Evolutionary conservation across 2,888 invertebrate genomes (phyloP), one percentile per base, ranked within the genome.

Genomic region (Hesperia comma): DNA sequence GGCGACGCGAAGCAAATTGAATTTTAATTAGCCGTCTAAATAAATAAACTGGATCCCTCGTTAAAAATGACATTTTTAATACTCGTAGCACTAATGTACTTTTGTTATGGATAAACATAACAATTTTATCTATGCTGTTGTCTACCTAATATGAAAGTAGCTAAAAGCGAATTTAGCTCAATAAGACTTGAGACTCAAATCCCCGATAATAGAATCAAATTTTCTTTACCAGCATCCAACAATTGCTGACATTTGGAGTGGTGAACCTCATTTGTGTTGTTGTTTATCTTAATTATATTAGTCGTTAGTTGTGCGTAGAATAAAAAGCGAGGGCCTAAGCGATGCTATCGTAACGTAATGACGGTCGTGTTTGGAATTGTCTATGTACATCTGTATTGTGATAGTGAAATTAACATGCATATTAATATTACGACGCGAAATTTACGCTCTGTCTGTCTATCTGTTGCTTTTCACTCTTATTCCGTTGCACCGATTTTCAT

Each of bases 241-340:
- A 51, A 51, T 54, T 32, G 41, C 56, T 33, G 32, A 40, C 57
- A 41, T 41, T 41, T 58, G 40, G 41, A 64, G 64, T 64, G 58
- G 58, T 64, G 58, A 64, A 64, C 58, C 64, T 64, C 64, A 64
- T 64, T 58, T 64, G 63, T 51, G 58, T 64, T 64, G 62, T 63
- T 63, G 64, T 58, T 46, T 64, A 64, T 64, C 64, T 64, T 64
- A 64, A 64, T 64, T 64, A 53, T 64, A 58, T 58, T 64, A 53
- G 53, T 53, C 51, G 64, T 58, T 53, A 53, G 58, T 53, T 64
- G 58, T 58, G 64, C 64, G 64, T 58, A 53, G 57, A 57, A 58
- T 64, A 58, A 53, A 57, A 58, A 41, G 37, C 57, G 58, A 10
- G 58, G 58, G 43, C 26, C 33, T 17, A 26, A 41, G 57, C 12